phyloP scores from a whole-genome alignment of 1,140 invertebrate genomes.

The Neuroterus valhalla region DNA sequence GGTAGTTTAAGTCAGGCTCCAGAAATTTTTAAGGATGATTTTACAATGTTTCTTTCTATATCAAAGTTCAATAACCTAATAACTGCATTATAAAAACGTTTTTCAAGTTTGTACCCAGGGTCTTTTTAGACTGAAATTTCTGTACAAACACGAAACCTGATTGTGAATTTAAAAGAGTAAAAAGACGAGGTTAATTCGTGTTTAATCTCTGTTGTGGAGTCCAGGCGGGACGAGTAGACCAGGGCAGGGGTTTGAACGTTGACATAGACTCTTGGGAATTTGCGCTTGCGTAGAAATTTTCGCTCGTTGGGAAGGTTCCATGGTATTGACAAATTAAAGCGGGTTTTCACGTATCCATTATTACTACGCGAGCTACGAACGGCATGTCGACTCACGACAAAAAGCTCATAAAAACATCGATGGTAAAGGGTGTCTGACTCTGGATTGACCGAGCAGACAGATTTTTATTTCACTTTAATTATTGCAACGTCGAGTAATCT shows the following conservation, averaged over 20 bases:
- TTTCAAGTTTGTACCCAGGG: too few species aligned
- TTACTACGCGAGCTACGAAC: constrained; percentile 52
- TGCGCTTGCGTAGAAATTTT: constrained; percentile 35
- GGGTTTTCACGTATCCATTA: constrained; percentile 55
- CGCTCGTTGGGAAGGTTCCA: constrained; percentile 48
- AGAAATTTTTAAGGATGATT: too few species aligned
- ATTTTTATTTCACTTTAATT: constrained; percentile 61
- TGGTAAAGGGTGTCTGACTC: constrained; percentile 11
- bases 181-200: not conserved
- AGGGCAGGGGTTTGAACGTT: not conserved
- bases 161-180: too few species aligned
- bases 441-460: constrained; percentile 47
- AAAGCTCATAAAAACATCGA: constrained; percentile 35
- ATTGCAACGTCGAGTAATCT: constrained; percentile 57
- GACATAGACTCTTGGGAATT: constrained; percentile 7
- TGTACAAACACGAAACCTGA: constrained; percentile 19
- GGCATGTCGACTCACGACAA: constrained; percentile 42
- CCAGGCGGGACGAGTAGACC: not conserved
- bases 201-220: not conserved
- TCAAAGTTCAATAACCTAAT: too few species aligned
- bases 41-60: too few species aligned
- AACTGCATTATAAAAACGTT: too few species aligned
- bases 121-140: too few species aligned
- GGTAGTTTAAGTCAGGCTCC: too few species aligned
- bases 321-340: constrained; percentile 57